Evolutionary conservation across 2,113 vertebrate species (phyloP).

Genomic region (Cyanoderma ruficeps): DNA sequence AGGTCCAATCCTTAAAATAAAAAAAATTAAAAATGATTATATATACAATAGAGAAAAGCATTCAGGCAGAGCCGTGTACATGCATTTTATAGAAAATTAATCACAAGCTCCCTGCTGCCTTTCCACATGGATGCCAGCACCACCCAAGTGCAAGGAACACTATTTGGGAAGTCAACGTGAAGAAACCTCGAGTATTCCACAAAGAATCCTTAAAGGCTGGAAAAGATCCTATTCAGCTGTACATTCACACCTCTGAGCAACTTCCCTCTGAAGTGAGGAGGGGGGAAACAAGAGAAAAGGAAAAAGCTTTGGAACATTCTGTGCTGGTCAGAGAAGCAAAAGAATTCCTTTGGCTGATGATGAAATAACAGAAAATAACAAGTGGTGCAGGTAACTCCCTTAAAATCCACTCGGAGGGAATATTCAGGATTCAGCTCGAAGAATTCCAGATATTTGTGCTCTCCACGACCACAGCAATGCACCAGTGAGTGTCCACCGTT

Average conservation of each 20-base stretch:
- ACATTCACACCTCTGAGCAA: background rate
- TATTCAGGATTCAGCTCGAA: background rate
- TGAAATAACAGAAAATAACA: background rate
- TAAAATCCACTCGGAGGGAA: background rate
- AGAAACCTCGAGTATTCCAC: background rate
- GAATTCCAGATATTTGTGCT: background rate
- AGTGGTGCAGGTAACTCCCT: background rate
- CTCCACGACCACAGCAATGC: background rate
- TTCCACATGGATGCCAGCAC: background rate
- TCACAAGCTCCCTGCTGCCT: background rate
- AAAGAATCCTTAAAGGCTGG: background rate
- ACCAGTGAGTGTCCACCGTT: rapidly evolving
- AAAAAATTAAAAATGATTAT: background rate
- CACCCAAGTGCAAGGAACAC: background rate
- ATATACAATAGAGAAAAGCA: background rate
- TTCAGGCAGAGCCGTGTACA: background rate
- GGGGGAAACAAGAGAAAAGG: no score
- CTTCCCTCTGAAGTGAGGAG: background rate
- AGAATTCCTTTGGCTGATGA: background rate
- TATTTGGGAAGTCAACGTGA: background rate
- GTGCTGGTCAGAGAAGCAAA: background rate
- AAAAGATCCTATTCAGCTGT: background rate
- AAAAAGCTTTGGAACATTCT: background rate
- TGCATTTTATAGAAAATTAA: background rate
- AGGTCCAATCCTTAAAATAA: conserved; percentile 91